A percentile compares a stretch with the other conserved stretches of the same genome.
Evolutionary conservation across 2,888 invertebrate species (phyloP).

Genomic region (Papilio elwesi): DNA sequence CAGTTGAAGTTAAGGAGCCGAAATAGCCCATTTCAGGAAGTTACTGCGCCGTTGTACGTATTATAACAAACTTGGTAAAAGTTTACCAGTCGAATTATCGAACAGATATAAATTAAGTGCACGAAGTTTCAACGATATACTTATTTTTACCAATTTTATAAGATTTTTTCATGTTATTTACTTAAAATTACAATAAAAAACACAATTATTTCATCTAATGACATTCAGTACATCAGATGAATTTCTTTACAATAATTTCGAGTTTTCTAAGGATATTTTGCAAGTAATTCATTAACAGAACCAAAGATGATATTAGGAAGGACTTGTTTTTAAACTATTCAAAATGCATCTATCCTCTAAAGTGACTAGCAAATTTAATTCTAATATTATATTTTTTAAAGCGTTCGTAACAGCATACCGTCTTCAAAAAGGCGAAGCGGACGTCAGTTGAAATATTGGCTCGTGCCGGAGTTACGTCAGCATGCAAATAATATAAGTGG

Average conservation of each 20-base stretch:
- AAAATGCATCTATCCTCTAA: not conserved
- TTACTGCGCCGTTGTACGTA: not conserved
- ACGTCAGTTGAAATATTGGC: constrained; percentile 36
- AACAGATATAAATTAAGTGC: no score
- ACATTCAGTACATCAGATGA: no score
- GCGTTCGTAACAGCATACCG: constrained; percentile 15
- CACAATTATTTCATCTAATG: no score
- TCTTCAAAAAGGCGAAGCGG: constrained; percentile 18
- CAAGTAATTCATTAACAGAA: no score
- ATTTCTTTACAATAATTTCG: no score
- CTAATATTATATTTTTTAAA: constrained; percentile 5
- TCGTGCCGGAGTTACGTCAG: constrained; percentile 32
- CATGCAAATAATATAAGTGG: constrained; percentile 40
- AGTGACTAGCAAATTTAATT: not conserved
- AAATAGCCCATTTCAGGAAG: not conserved
- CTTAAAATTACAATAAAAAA: no score
- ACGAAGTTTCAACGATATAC: no score
- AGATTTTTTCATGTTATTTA: no score
- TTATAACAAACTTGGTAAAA: not conserved
- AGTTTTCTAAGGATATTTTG: no score
- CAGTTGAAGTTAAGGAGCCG: not conserved
- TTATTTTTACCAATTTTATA: no score
- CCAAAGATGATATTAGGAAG: no score
- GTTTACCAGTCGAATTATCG: not conserved
- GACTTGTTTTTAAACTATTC: not conserved